Conservation (phyloP, 2,797 vertebrate species). For the Psittacula echo region DNA sequence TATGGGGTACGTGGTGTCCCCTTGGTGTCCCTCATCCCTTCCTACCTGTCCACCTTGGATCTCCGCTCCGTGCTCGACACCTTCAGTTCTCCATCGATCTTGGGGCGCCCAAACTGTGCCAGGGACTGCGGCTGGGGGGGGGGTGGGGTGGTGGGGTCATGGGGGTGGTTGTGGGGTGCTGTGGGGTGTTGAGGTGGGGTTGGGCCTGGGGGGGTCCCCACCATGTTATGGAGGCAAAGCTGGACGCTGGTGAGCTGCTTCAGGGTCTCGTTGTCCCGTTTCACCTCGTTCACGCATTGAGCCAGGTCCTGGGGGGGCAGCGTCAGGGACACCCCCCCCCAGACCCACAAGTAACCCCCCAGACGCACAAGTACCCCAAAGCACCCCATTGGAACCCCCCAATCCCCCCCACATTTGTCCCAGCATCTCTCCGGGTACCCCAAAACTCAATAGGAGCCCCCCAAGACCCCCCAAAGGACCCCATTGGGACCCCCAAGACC, state of each 20-base stretch:
- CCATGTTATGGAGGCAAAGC: constrained; percentile 92
- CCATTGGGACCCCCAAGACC: no score
- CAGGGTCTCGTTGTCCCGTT: constrained; percentile 92
- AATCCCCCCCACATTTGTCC: no score
- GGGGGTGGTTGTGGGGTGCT: no score
- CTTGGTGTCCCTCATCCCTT: no score
- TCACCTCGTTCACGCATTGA: constrained; percentile 93
- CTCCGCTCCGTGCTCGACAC: constrained; percentile 84
- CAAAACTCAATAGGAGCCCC: no score
- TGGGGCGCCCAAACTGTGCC: constrained; percentile 89
- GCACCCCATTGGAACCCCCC: no score
- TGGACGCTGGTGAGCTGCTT: constrained; percentile 92
- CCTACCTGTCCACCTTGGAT: constrained; percentile 89
- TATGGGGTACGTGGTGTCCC: no score
- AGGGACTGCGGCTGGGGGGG: constrained; percentile 84
- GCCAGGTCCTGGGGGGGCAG: constrained; percentile 85
- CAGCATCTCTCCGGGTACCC: no score
- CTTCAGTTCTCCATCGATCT: constrained; percentile 93
- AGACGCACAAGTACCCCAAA: no score
- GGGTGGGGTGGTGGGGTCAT: not conserved
- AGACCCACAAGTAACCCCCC: no score
- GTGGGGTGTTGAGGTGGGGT: no score
- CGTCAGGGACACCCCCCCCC: not conserved
- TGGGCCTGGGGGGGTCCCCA: constrained; percentile 53
- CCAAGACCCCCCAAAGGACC: no score